Evolutionary conservation across 30 jellyfish, hydroid and myxozoan species (phyloP).

Genomic region (Aurelia sp.): DNA sequence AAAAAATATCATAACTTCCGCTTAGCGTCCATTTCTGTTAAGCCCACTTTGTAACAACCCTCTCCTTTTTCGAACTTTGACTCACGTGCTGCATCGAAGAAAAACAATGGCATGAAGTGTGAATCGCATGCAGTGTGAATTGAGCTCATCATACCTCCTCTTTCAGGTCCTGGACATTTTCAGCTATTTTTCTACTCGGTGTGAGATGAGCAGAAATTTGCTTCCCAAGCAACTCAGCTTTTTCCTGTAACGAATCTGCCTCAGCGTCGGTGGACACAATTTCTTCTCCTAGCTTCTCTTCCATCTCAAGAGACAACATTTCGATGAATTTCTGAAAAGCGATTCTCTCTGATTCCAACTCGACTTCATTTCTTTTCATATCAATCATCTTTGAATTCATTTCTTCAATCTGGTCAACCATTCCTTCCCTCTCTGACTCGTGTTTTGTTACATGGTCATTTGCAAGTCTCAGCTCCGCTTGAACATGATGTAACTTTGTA

Average conservation of each 20-base stretch:
- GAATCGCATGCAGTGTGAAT: no score
- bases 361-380: constrained; percentile 84
- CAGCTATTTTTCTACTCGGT: constrained; percentile 88
- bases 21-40: no score
- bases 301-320: constrained; percentile 91
- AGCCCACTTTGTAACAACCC: no score
- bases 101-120: no score
- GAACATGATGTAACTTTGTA: constrained; percentile 68
- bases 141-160: constrained; percentile 65
- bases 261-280: constrained; percentile 90
- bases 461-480: constrained; percentile 71
- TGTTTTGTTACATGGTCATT: constrained; percentile 17
- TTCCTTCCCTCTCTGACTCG: constrained; percentile 53
- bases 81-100: no score
- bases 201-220: constrained; percentile 89
- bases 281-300: constrained; percentile 96
- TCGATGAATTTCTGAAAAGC: constrained; percentile 93
- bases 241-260: constrained; percentile 85
- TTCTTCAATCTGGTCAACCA: constrained; percentile 72
- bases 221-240: constrained; percentile 89
- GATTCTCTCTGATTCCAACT: constrained; percentile 84
- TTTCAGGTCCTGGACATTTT: constrained; percentile 89
- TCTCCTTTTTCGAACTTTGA: no score
- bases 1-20: no score
- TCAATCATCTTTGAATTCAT: constrained; percentile 72